phyloP scores from a whole-genome alignment of 2,113 vertebrate genomes.

The Rattus rattus region DNA sequence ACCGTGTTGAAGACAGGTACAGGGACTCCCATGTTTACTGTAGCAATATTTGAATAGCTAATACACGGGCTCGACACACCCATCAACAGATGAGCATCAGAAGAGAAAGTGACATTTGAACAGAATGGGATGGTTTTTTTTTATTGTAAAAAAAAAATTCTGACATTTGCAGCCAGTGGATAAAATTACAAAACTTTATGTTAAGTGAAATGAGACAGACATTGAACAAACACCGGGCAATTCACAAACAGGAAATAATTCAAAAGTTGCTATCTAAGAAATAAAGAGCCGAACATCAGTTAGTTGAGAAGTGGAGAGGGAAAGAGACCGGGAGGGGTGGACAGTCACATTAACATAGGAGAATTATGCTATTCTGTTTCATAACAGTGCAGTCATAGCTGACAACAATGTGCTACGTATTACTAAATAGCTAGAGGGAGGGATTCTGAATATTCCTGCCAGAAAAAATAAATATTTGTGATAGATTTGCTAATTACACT shows the following conservation, averaged over 20 bases:
- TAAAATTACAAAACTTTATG: not conserved
- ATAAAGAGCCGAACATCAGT: not conserved
- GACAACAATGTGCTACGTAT: not conserved
- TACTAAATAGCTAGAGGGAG: not conserved
- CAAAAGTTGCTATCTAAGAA: not conserved
- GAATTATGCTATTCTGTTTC: not conserved
- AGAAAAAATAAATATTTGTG: not conserved
- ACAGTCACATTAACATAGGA: not conserved
- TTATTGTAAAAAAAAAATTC: conserved; percentile 10
- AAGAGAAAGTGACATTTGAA: not conserved
- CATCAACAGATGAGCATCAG: not conserved
- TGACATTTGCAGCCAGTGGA: not conserved
- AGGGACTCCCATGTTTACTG: not conserved
- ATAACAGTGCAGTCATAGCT: not conserved
- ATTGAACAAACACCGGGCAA: not conserved
- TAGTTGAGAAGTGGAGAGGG: not conserved
- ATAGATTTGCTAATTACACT: not conserved
- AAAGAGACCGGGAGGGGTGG: not conserved
- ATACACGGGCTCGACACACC: not conserved
- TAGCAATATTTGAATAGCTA: not conserved
- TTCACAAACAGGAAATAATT: not conserved
- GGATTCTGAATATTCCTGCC: not conserved
- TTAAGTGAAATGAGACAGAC: not conserved
- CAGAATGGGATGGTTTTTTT: not conserved
- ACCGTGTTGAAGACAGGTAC: not conserved